Conservation (phyloP, 2,113 vertebrate genomes). For the Ia io region DNA sequence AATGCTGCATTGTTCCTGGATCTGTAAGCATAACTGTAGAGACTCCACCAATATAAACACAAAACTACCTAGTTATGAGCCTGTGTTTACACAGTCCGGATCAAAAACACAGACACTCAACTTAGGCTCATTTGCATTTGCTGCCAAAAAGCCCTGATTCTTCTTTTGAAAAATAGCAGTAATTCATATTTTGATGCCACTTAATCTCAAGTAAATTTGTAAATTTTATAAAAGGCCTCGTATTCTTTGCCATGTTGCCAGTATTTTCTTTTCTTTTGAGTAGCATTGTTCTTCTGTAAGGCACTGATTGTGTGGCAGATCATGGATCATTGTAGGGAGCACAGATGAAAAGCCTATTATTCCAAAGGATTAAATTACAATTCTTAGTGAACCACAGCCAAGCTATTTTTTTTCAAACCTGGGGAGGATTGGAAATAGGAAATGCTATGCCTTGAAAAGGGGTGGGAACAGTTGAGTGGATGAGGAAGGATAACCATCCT, state of each 20-base stretch:
- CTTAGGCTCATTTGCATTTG: constrained; percentile 62
- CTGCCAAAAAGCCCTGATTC: constrained; percentile 48
- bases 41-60: constrained; percentile 76
- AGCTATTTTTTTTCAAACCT: constrained; percentile 59
- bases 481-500: constrained; percentile 28
- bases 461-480: constrained; percentile 16
- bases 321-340: constrained; percentile 65
- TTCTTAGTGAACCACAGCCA: constrained; percentile 76
- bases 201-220: constrained; percentile 57
- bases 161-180: constrained; percentile 35
- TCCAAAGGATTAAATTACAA: constrained; percentile 78
- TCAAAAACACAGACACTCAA: constrained; percentile 65
- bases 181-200: constrained; percentile 62
- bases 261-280: constrained; percentile 55
- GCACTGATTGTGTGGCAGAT: constrained; percentile 63
- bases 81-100: constrained; percentile 60
- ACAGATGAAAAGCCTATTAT: constrained; percentile 76
- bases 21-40: constrained; percentile 58
- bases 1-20: constrained; percentile 67
- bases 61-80: constrained; percentile 66
- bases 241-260: constrained; percentile 50
- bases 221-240: constrained; percentile 37
- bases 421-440: constrained; percentile 65
- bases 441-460: constrained; percentile 62
- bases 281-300: constrained; percentile 68